Evolutionary conservation across 2,888 invertebrate species (phyloP).

Genomic region (Alviniconcha strummeri): DNA sequence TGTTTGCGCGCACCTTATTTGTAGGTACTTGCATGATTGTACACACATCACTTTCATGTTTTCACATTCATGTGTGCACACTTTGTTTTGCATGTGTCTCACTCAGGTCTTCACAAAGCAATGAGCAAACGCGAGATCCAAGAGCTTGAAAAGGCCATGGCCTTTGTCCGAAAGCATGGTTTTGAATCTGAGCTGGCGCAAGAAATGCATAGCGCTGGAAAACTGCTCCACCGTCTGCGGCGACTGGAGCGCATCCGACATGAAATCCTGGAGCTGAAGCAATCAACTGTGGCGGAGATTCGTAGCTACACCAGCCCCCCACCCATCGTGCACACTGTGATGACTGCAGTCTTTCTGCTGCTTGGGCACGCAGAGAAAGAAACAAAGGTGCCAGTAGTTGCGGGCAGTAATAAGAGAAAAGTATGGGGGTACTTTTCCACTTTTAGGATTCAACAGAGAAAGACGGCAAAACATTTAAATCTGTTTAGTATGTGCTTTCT

Average conservation of each 20-base stretch:
- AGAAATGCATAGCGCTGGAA: slow-evolving; percentile 65
- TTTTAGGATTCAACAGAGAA: background rate
- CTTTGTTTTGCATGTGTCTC: background rate
- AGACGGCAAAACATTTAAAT: background rate
- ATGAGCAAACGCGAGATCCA: slow-evolving; percentile 64
- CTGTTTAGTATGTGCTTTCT: too few species aligned
- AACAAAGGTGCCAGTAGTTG: slow-evolving; percentile 60
- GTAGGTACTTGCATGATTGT: too few species aligned
- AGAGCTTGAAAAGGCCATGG: slow-evolving; percentile 67
- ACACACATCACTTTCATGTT: background rate
- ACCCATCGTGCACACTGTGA: slow-evolving; percentile 66
- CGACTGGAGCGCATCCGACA: slow-evolving; percentile 60
- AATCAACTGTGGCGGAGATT: slow-evolving; percentile 71
- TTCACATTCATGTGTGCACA: background rate
- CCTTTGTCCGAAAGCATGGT: slow-evolving; percentile 64
- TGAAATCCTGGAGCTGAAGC: slow-evolving; percentile 66
- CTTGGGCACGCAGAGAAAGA: slow-evolving; percentile 69
- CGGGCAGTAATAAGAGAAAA: background rate
- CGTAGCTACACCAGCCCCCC: slow-evolving; percentile 70
- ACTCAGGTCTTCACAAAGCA: slow-evolving; percentile 62
- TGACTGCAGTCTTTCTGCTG: slow-evolving; percentile 69
- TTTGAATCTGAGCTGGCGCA: slow-evolving; percentile 63
- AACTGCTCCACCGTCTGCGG: slow-evolving; percentile 56
- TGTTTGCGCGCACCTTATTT: too few species aligned
- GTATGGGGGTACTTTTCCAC: background rate